Evolutionary conservation across 1,140 invertebrate genomes (phyloP).

Genomic region (Drosophila sp.): DNA sequence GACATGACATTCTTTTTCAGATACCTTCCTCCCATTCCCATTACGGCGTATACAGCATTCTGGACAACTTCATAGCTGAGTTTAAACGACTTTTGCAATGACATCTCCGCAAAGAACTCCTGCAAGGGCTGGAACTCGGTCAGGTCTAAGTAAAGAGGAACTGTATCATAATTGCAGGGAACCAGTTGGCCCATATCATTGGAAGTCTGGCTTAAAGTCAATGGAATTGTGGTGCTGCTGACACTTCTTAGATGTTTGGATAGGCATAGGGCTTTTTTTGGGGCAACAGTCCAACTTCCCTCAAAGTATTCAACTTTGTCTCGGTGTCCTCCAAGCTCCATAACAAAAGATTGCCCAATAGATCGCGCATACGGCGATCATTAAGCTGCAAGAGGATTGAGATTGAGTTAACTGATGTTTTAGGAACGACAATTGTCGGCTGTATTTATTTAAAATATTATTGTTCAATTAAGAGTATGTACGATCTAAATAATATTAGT

Average conservation of each 20-base stretch:
- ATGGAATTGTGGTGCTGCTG: background rate
- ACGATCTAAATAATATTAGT: too few species aligned
- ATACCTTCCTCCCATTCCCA: background rate
- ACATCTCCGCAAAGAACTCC: background rate
- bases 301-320: background rate
- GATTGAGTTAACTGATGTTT: background rate
- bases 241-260: background rate
- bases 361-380: background rate
- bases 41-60: background rate
- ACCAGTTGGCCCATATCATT: background rate
- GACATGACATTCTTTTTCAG: background rate
- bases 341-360: background rate
- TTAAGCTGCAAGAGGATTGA: background rate
- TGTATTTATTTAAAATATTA: too few species aligned
- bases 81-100: background rate
- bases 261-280: too few species aligned
- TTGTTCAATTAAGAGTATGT: too few species aligned
- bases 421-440: too few species aligned
- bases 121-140: background rate
- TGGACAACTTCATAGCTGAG: background rate
- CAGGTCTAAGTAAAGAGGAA: background rate
- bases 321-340: background rate
- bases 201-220: background rate
- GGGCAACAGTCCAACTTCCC: background rate
- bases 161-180: background rate